Conservation (phyloP, 2,113 vertebrate genomes). For the Epinephelus lanceolatus region DNA sequence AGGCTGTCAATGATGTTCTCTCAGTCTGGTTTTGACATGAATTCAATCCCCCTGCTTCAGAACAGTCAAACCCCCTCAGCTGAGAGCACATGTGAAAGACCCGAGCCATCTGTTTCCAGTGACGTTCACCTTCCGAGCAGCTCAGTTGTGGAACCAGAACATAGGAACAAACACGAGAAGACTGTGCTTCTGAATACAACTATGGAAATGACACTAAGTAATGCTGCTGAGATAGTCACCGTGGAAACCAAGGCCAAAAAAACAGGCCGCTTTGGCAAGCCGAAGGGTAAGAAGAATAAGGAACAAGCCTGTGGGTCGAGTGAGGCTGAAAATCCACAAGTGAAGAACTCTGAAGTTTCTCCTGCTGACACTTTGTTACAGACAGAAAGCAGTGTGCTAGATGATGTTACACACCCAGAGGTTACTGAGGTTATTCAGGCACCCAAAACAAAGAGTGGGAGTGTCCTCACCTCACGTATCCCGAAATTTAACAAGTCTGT, state of each 20-base stretch:
- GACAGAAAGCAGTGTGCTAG: background rate
- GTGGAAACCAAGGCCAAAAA: slow-evolving; percentile 73
- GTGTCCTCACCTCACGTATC: slow-evolving; percentile 53
- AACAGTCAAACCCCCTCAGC: background rate
- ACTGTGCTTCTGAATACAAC: slow-evolving; percentile 70
- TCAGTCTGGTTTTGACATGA: slow-evolving; percentile 26
- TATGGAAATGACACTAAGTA: slow-evolving; percentile 80
- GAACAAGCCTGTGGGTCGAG: background rate
- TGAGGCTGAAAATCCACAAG: background rate
- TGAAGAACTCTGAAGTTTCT: background rate
- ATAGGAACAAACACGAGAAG: slow-evolving; percentile 44
- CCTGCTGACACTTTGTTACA: background rate
- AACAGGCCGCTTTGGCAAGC: background rate
- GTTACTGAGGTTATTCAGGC: background rate
- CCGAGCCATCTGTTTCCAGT: background rate
- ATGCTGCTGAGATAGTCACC: slow-evolving; percentile 66
- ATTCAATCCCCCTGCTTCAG: background rate
- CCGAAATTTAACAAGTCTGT: slow-evolving; percentile 54
- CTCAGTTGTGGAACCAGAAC: background rate
- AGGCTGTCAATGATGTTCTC: slow-evolving; percentile 34
- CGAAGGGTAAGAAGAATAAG: slow-evolving; percentile 25
- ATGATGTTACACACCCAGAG: background rate
- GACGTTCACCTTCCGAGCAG: background rate
- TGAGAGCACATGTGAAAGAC: background rate
- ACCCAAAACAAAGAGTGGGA: slow-evolving; percentile 7